These are phyloP conservation scores for Zootoca vivipara DNA, from an alignment of 2,113 vertebrate genomes.

Conservation along the genomic window DNA sequence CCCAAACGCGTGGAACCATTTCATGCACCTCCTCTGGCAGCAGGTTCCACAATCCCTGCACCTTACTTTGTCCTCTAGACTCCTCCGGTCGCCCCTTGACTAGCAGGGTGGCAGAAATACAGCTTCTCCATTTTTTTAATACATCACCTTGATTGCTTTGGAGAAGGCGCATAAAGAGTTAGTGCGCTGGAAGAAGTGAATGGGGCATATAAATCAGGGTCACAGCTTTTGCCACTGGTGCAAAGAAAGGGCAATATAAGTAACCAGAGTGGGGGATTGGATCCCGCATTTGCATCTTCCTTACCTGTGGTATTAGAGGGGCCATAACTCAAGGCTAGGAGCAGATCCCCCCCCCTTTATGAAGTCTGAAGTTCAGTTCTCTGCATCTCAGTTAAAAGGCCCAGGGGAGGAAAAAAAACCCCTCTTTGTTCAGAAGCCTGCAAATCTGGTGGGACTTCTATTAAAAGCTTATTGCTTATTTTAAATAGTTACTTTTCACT, in stretches of 20 bases:
- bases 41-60: not conserved
- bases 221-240: not conserved
- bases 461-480: too few relatives aligned
- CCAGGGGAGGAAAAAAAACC: not conserved
- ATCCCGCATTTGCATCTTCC: not conserved
- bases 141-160: not conserved
- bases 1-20: not conserved
- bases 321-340: not conserved
- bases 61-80: not conserved
- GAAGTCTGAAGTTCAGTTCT: not conserved
- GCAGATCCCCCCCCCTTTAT: not conserved
- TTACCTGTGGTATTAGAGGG: not conserved
- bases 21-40: not conserved
- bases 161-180: not conserved
- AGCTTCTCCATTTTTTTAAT: slow-evolving; percentile 2
- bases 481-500: too few relatives aligned
- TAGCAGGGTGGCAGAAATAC: slow-evolving; percentile 4
- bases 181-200: not conserved
- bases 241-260: not conserved
- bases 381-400: not conserved
- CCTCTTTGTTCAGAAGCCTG: not conserved
- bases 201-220: not conserved
- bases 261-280: not conserved
- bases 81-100: not conserved
- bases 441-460: too few relatives aligned